Conservation (phyloP, 2,888 invertebrate species). For the Norana najaformis region DNA sequence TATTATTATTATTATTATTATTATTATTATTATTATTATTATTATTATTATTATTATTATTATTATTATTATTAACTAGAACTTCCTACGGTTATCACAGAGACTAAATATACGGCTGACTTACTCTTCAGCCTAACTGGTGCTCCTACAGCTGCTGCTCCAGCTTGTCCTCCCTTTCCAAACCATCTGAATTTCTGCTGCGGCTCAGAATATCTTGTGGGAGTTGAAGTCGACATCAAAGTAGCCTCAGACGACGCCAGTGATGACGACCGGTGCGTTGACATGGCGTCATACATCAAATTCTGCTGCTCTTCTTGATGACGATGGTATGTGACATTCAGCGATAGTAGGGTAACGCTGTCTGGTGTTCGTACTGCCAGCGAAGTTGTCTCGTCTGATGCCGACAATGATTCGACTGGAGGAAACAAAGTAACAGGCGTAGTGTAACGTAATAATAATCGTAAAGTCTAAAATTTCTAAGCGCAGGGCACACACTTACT, state of each 20-base stretch:
- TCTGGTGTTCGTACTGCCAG: neutral
- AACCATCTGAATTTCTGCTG: neutral
- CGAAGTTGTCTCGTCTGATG: neutral
- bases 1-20: no score
- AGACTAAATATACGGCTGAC: neutral
- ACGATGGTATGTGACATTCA: neutral
- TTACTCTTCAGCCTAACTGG: neutral
- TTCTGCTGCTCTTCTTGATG: neutral
- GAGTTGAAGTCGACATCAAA: neutral
- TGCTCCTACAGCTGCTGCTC: neutral
- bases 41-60: no score
- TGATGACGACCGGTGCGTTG: neutral
- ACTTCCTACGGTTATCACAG: no score
- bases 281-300: neutral
- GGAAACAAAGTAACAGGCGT: neutral
- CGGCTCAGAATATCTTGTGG: neutral
- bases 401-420: neutral
- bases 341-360: neutral
- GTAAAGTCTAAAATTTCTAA: no score
- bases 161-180: neutral
- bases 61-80: no score
- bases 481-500: no score
- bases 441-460: no score
- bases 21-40: no score
- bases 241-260: neutral